These are phyloP conservation scores for Lepus timidus DNA, from an alignment of 2,113 vertebrate genomes.

Conservation along the genomic window DNA sequence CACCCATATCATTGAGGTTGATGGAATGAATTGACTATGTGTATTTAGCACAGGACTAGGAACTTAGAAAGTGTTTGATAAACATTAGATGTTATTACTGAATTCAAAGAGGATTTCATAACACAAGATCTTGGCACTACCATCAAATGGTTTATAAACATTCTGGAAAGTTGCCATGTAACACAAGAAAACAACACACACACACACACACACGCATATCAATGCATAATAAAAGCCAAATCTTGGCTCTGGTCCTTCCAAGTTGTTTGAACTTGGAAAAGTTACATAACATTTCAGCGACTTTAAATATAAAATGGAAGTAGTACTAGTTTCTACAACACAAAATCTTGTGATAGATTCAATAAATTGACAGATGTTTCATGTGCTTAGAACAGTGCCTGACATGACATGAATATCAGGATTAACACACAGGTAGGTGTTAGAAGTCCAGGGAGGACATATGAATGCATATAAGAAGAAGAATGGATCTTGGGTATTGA, in stretches of 20 bases:
- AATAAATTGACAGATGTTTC: background rate
- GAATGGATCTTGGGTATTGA: background rate
- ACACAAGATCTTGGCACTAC: background rate
- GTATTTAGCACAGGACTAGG: background rate
- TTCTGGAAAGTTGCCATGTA: background rate
- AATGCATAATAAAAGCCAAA: background rate
- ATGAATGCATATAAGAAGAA: background rate
- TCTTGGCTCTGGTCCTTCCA: background rate
- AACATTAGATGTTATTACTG: constrained; percentile 15
- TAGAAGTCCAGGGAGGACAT: background rate
- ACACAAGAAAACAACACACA: background rate
- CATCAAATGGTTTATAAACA: background rate
- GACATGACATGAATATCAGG: background rate
- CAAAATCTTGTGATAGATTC: background rate
- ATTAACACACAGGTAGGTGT: background rate
- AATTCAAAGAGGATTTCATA: constrained; percentile 29
- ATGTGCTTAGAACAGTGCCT: background rate
- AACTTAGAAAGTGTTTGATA: background rate
- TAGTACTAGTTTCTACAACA: background rate
- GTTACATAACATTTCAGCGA: background rate
- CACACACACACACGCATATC: background rate
- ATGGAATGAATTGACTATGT: background rate
- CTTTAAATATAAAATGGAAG: background rate
- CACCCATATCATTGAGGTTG: background rate
- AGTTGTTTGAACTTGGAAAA: background rate